Base-by-base conservation (phyloP, 2,113 vertebrate genomes). In the Perca schrenkii region DNA sequence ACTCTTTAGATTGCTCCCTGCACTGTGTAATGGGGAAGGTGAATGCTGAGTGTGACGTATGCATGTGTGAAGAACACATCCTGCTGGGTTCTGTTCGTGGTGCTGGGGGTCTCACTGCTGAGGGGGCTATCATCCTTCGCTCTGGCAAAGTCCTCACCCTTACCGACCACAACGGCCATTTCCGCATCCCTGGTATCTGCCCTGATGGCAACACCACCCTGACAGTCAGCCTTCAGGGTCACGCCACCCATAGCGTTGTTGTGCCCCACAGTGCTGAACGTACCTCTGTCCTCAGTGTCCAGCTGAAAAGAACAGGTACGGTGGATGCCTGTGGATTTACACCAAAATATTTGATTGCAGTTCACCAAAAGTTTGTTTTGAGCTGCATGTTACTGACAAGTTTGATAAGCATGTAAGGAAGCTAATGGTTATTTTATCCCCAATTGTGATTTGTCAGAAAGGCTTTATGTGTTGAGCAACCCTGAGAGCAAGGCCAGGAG, bases 221-320 rank as follows among this genome's bases (percentile, higher is more conserved):
- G 86, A 96, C 95, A 56, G 86, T 99, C 78, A 96, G 90, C 63
- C 95, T 98, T 83, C 85, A 95, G 84, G 97, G 97, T 67, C 98
- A 99, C 0, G 85, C 88, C 1, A 89, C 95, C 1, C 91, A 92
- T 0, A 85, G 76, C 0, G 82, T 96, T 66, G 93, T 89, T 0
- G 91, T 98, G 87, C 96, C 96, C 0, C 93, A 80, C 66, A 95
- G 92, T 80, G 47, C 88, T 13, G 91, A 95, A 40, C 95, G 73
- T 22, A 94, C 93, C 47, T 95, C 97, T 13, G 96, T 96, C 0
- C 71, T 99, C 79, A 95, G 93, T n/a, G 82, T 97, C 10, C 96
- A 94, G 80, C 95, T 99, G 58, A 89, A 95, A n/a, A 95, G 97
- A 93, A 96, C 96, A 94, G 98, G 98, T 99, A 95, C 53, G 12